Percentiles rank a stretch among this genome's conserved stretches.
phyloP scores from a whole-genome alignment of 2,888 invertebrate species.

The Pantelozetes paolii region DNA sequence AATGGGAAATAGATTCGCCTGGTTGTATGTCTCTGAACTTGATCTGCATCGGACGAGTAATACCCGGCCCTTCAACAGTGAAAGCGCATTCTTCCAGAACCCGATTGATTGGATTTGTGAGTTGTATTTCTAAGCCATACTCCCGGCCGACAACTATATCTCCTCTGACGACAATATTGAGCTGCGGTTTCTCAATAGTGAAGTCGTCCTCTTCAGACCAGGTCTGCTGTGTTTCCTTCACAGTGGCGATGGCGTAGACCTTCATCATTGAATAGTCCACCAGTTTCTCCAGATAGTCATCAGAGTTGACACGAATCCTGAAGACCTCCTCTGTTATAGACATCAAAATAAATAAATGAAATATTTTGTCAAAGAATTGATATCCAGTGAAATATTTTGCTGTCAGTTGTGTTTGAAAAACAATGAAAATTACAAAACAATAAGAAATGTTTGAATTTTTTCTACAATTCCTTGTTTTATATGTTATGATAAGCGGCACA shows the following conservation, averaged over 20 bases:
- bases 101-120: constrained; percentile 65
- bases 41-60: constrained; percentile 58
- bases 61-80: constrained; percentile 66
- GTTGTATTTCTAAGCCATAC: constrained; percentile 59
- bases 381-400: too few species aligned
- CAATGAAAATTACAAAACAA: not conserved
- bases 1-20: constrained; percentile 61
- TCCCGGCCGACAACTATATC: constrained; percentile 60
- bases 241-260: constrained; percentile 70
- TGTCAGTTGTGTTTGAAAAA: not conserved
- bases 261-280: constrained; percentile 68
- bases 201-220: constrained; percentile 80
- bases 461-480: not conserved
- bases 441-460: not conserved
- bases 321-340: constrained; percentile 59
- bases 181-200: constrained; percentile 68
- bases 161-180: constrained; percentile 63
- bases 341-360: constrained; percentile 11
- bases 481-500: not conserved
- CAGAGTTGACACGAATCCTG: constrained; percentile 61
- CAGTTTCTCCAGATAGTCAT: constrained; percentile 66
- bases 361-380: not conserved
- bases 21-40: constrained; percentile 60
- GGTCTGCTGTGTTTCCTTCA: constrained; percentile 72
- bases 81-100: constrained; percentile 65